Evolutionary conservation across 2,888 invertebrate species (phyloP), one percentile per base, ranked within the genome.

Genomic region (Osmoderma eremita): DNA sequence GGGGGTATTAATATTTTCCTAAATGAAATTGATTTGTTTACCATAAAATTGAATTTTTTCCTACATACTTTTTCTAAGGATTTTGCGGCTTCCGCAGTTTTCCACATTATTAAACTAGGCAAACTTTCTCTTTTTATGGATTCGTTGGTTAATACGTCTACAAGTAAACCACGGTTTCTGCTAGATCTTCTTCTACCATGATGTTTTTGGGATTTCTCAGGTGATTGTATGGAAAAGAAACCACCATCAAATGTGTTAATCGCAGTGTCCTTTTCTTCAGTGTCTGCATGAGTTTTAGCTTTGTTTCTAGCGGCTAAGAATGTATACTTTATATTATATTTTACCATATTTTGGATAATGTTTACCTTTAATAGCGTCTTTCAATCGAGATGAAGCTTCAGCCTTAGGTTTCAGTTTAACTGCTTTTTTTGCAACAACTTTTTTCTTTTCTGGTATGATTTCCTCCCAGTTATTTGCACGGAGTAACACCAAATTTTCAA

Each of bases 391-490:
- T 17, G 70, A 68, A 3, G 75, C 73, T 65, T 61, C 17, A 3
- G 15, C 64, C 4, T 51, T 54, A 6, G 39, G 39, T 49, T 63
- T 65, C 10, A 63, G 49, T 48, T 56, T 58, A 4, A 54, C 56
- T 0, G 63, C 62, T 38, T 69, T 71, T 12, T 66, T 69, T 2
- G 50, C 56, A 70, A 70, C 67, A 17, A 71, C 75, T 18, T 72
- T 77, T 63, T 74, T 76, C 63, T 66, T 70, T 0, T 69, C 75
- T 0, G 80, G 77, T 50, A 80, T 69, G 1, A 86, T 82, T 68
- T 87, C 87, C 15, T 79, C 75, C 90, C 90, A 88, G 68, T 82
- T 80, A 13, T 84, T 83, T 0, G 76, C 75, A 20, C 83, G 83
- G 12, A 85, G 69, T 64, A 80, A 80, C 24, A 84, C 82, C 12